A percentile compares a stretch with the other conserved stretches of the same genome.
These are phyloP conservation scores for Liopterus haemorrhoidalis DNA, from an alignment of 2,888 invertebrate species.

Conservation along the genomic window DNA sequence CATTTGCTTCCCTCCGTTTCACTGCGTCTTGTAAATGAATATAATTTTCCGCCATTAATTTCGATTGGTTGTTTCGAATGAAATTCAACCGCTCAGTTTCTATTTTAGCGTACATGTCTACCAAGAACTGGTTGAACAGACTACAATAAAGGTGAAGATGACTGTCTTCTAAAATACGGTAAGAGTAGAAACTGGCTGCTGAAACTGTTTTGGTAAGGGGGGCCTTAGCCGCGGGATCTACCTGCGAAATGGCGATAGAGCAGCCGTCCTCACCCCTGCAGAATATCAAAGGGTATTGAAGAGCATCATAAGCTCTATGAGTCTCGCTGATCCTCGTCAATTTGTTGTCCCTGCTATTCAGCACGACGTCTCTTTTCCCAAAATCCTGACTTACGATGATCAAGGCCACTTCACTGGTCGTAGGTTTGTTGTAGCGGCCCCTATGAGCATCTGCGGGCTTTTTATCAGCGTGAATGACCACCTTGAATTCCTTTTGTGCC, in stretches of 20 bases:
- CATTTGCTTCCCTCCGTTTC: slow-evolving; percentile 27
- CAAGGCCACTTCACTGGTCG: slow-evolving; percentile 35
- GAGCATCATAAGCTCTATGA: slow-evolving; percentile 34
- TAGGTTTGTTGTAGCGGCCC: slow-evolving; percentile 40
- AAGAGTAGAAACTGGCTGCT: no score
- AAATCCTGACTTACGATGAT: slow-evolving; percentile 35
- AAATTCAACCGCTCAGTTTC: slow-evolving; percentile 38
- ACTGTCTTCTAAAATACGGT: no score
- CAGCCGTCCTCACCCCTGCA: slow-evolving; percentile 34
- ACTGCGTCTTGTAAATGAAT: slow-evolving; percentile 39
- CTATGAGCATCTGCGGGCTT: slow-evolving; percentile 37
- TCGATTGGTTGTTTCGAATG: slow-evolving; percentile 36
- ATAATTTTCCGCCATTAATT: slow-evolving; percentile 36
- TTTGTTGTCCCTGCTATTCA: slow-evolving; percentile 32
- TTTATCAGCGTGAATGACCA: slow-evolving; percentile 36
- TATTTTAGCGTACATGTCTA: slow-evolving; percentile 41
- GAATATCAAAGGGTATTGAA: slow-evolving; percentile 35
- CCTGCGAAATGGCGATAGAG: slow-evolving; percentile 28
- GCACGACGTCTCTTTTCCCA: slow-evolving; percentile 30
- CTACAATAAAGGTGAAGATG: slow-evolving; percentile 30
- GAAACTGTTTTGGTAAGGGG: no score
- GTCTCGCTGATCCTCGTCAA: slow-evolving; percentile 31
- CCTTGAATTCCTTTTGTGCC: no score
- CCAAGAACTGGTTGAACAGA: slow-evolving; percentile 38
- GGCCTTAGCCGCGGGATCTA: slow-evolving; percentile 24